Evolutionary conservation across 2,888 invertebrate genomes (phyloP), one percentile per base, ranked within the genome.

Genomic region (Eilema sororculum): DNA sequence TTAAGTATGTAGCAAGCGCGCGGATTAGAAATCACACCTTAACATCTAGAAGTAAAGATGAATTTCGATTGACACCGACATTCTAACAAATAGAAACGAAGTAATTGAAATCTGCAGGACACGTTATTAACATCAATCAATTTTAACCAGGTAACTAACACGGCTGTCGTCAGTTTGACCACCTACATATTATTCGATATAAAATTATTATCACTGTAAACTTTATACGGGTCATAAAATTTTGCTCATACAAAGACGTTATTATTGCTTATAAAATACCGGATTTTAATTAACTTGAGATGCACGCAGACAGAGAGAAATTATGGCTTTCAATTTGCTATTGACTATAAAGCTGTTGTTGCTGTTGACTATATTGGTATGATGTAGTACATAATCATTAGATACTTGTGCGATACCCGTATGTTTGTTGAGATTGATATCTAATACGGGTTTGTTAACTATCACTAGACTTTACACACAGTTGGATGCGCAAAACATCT

Each of bases 171-270:
- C 84, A 83, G 80, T 75, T 57, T 74, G 67, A 76, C 77, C 68
- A 83, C 13, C 37, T 37, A 37, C 13, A 37, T 41, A 78, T 73
- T 76, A 67, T 67, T 65, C 71, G 67, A 72, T 68, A 73, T 79
- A 74, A 78, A 79, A 82, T 83, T 78, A 82, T 83, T 78, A 78
- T 65, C 71, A 73, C 71, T 74, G 72, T 76, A 71, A 69, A 72
- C 57, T 78, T 8, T 12, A 74, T 67, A 74, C 60, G 72, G 63
- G 30, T 65, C 65, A 75, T 72, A 68, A 72, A 77, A 76, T 73
- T 71, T 74, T 69, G 59, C 61, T 59, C 28, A 68, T 69, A 75
- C 76, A 77, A 81, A 72, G 72, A 79, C 71, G 64, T 71, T 79
- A 73, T 75, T 76, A 63, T 67, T 70, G 72, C 61, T 57, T 66